Evolutionary conservation across 1,140 invertebrate genomes (phyloP), one percentile per base, ranked within the genome.

Genomic region (Heliconius hewitsoni): DNA sequence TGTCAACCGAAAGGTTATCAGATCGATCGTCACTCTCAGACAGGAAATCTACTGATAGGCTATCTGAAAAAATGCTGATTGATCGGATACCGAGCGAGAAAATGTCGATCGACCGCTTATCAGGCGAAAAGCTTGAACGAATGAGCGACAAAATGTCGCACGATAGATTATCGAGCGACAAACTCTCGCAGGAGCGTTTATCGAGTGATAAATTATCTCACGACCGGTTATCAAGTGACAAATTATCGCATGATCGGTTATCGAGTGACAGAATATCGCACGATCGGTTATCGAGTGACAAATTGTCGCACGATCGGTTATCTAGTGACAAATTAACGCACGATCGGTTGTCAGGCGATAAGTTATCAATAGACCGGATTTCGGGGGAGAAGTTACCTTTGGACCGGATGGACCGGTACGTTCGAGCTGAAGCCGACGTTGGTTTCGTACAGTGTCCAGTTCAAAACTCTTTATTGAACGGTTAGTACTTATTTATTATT

Each of bases 401-500:
- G 75, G 89, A 90, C 78, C 70, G 77, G 74, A 79, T 87, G 55
- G 89, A 92, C 74, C 83, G 89, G 18, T 93, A 86, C 80, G 86
- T 93, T 3, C 78, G 85, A 13, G 93, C 93, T 1, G 93, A 94
- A 76, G 93, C 93, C 5, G 93, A 93, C 60, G 91, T 94, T 37
- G 92, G 92, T n/a, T 92, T 89, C 13, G 90, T 90, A 37, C 91
- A 90, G 72, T 90, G 90, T 39, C 84, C 89, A 8, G 90, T 90
- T 42, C 91, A 90, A 70, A 91, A 91, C 39, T 85, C 89, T 57
- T 86, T 88, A 19, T 86, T 89, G 1, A 92, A 87, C 30, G 86
- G 91, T 92, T 19, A 91, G 87, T 82, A 30, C 1, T 72, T 71
- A 19, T 76, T 57, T 79, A 46, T 19, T 74, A 11, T 79, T 79